These are phyloP conservation scores for Tadarida brasiliensis DNA, from an alignment of 2,797 vertebrate species.

Conservation along the genomic window DNA sequence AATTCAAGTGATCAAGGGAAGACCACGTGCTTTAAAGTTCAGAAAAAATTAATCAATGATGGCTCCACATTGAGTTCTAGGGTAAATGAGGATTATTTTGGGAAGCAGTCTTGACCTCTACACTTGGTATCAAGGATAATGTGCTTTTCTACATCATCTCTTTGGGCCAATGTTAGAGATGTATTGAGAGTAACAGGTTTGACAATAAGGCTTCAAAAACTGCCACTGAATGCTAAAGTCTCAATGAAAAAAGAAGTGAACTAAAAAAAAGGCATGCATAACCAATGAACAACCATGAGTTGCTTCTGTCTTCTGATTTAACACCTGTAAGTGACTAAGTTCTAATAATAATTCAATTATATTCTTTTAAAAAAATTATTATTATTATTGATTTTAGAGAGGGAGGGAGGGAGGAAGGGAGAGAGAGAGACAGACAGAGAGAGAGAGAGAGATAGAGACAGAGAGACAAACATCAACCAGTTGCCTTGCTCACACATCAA, in stretches of 20 bases:
- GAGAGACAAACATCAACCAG: background rate
- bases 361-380: background rate
- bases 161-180: background rate
- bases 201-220: background rate
- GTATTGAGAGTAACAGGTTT: background rate
- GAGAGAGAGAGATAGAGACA: background rate
- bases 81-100: slow-evolving; percentile 30
- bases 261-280: background rate
- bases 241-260: background rate
- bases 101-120: slow-evolving; percentile 46
- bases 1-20: slow-evolving; percentile 10
- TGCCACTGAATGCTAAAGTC: background rate
- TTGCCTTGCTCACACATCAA: background rate
- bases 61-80: background rate
- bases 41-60: background rate
- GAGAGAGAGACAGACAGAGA: background rate
- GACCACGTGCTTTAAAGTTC: background rate
- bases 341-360: slow-evolving; percentile 46
- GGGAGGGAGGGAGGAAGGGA: background rate
- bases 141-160: background rate
- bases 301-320: slow-evolving; percentile 10
- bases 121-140: slow-evolving; percentile 20
- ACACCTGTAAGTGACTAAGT: background rate
- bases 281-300: background rate
- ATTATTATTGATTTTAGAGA: background rate